Conservation (phyloP, 2,888 invertebrate species). For the Doris montereyensis region DNA sequence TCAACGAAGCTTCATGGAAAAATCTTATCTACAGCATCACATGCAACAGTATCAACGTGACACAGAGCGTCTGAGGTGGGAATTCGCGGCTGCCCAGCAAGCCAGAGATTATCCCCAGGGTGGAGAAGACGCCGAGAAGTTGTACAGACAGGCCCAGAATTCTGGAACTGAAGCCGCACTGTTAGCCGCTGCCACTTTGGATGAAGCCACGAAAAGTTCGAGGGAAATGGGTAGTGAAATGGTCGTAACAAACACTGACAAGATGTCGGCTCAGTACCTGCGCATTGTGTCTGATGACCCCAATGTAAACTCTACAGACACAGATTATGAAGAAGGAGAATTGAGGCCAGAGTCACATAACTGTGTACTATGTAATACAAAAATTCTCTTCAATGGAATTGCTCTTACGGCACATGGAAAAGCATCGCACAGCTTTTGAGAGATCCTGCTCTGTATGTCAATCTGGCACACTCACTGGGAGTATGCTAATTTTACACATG, state of each 20-base stretch:
- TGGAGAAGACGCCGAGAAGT: constrained; percentile 31
- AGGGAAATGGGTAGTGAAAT: constrained; percentile 24
- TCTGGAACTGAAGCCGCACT: constrained; percentile 27
- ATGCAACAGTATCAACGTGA: constrained; percentile 42
- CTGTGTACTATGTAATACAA: constrained; percentile 41
- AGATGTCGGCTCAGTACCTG: constrained; percentile 31
- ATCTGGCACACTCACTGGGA: constrained; percentile 39
- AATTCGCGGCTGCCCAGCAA: constrained; percentile 34
- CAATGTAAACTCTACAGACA: constrained; percentile 17
- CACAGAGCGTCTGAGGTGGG: constrained; percentile 39
- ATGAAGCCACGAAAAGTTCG: constrained; percentile 34
- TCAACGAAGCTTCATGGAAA: constrained; percentile 43
- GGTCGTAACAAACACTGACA: constrained; percentile 15
- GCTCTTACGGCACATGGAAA: constrained; percentile 40
- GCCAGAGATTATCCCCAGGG: constrained; percentile 24
- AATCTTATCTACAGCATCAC: constrained; percentile 41
- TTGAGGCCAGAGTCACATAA: constrained; percentile 36
- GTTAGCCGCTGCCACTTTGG: constrained; percentile 30
- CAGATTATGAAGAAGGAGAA: constrained; percentile 41
- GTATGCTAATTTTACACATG: constrained; percentile 40
- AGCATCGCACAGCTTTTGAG: constrained; percentile 40
- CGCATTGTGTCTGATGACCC: constrained; percentile 35
- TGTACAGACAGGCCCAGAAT: constrained; percentile 33
- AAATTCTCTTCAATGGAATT: constrained; percentile 36
- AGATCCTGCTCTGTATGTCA: constrained; percentile 42